phyloP scores from a whole-genome alignment of 2,888 invertebrate genomes.

The Apeira syringaria region DNA sequence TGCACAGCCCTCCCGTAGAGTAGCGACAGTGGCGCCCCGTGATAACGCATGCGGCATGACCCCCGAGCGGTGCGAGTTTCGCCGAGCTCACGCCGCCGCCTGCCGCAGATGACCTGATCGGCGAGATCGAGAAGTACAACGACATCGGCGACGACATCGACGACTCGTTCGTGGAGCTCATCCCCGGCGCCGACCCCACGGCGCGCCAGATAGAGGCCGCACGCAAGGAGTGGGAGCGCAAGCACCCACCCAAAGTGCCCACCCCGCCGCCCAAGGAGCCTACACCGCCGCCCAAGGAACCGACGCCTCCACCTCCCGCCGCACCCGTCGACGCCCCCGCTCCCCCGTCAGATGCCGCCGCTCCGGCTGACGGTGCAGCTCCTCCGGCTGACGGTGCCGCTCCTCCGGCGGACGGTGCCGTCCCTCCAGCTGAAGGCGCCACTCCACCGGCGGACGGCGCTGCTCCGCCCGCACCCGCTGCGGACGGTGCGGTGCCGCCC shows the following conservation, averaged over 20 bases:
- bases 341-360: slow-evolving; percentile 23
- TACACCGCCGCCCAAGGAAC: slow-evolving; percentile 37
- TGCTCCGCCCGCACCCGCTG: slow-evolving; percentile 36
- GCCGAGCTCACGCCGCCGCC: slow-evolving; percentile 47
- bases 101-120: slow-evolving; percentile 91
- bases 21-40: slow-evolving; percentile 47
- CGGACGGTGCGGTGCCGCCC: slow-evolving; percentile 41
- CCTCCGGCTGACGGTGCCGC: slow-evolving; percentile 39
- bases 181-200: slow-evolving; percentile 83
- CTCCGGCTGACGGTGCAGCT: slow-evolving; percentile 32
- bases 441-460: slow-evolving; percentile 51
- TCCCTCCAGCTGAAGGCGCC: slow-evolving; percentile 37
- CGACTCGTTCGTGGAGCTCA: slow-evolving; percentile 94
- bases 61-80: slow-evolving; percentile 23
- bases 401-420: slow-evolving; percentile 49
- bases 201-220: slow-evolving; percentile 55
- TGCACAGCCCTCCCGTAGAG: slow-evolving; percentile 44
- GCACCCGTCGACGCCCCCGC: slow-evolving; percentile 44
- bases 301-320: slow-evolving; percentile 39
- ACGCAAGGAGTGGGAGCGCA: slow-evolving; percentile 56
- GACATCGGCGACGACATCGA: slow-evolving; percentile 97
- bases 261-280: slow-evolving; percentile 45
- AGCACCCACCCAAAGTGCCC: slow-evolving; percentile 41
- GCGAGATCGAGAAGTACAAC: slow-evolving; percentile 95
- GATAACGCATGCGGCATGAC: slow-evolving; percentile 47